Base-by-base conservation (phyloP, 2,797 vertebrate species). In the Philypnodon macrostomus region DNA sequence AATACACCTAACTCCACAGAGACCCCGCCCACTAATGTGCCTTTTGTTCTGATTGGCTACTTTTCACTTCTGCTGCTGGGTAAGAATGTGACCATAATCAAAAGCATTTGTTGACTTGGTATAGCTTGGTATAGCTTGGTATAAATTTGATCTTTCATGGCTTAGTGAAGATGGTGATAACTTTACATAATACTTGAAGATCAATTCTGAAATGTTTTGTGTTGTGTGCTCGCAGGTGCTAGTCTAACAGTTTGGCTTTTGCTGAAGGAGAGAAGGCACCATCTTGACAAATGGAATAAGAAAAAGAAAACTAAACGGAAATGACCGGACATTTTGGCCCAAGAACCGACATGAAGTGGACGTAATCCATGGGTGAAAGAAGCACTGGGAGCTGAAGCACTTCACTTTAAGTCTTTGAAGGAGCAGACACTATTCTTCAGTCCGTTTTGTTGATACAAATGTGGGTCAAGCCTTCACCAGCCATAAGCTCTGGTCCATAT, bases 401-500 rank as follows among this genome's bases (percentile, higher is more conserved):
- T 10, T 26, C 38, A 34, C 2, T 34, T 34, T 10, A 35, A 24
- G 47, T 45, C 23, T 10, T 4, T n/a, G 16, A 17, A 4, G 21
- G 3, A 40, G 18, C 21, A 15, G 15, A 7, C 9, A 45, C 1
- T 2, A 10, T n/a, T n/a, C 3, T 23, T 6, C 21, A 23, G 21
- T 23, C 21, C 3, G 21, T 23, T 23, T 3, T 23, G 21, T 23
- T 23, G n/a, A n/a, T n/a, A n/a, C n/a, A n/a, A n/a, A n/a, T n/a
- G n/a, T n/a, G n/a, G n/a, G n/a, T 41, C 7, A 12, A 11, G 11
- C 30, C 2, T 29, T 85, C 91, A 97, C 96, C 96, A 98, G 30
- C 93, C 91, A 1, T 92, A 98, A 0, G 92, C 95, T 84, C 90
- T 89, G 66, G 93, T 95, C 96, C 95, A 98, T 12, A 95, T 78